These are phyloP conservation scores for Mystacides longicornis DNA, from an alignment of 2,888 invertebrate genomes.

Conservation along the genomic window DNA sequence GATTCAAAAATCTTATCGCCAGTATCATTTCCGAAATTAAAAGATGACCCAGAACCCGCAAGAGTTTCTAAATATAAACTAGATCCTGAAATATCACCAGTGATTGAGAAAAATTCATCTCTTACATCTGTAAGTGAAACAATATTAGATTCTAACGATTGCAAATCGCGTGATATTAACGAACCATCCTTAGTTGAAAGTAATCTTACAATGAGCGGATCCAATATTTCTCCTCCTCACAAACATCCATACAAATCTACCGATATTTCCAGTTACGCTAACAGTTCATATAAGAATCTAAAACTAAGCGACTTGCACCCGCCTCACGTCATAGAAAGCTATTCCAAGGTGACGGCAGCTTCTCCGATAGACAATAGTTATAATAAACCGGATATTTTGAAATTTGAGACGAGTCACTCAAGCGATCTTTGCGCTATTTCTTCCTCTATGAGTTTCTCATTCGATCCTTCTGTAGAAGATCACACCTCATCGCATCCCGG, in stretches of 20 bases:
- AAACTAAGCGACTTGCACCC: conserved; percentile 21
- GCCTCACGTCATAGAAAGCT: conserved; percentile 19
- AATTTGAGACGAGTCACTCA: conserved; percentile 41
- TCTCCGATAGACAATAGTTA: conserved; percentile 21
- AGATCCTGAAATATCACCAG: conserved; percentile 15
- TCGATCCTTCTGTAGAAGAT: conserved; percentile 44
- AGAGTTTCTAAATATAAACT: not conserved
- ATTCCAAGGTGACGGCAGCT: conserved; percentile 21
- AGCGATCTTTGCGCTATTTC: conserved; percentile 48
- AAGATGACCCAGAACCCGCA: not conserved
- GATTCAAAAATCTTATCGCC: not conserved
- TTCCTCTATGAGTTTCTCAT: conserved; percentile 48
- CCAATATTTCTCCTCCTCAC: conserved; percentile 21
- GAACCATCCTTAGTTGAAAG: conserved; percentile 24
- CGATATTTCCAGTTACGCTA: conserved; percentile 20
- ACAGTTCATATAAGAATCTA: conserved; percentile 19
- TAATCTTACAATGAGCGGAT: conserved; percentile 21
- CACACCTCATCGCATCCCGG: conserved; percentile 41
- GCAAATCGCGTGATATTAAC: conserved; percentile 16
- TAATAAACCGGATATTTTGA: conserved; percentile 17
- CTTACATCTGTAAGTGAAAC: conserved; percentile 22
- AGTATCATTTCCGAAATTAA: not conserved
- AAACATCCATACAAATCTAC: conserved; percentile 22
- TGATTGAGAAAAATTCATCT: conserved; percentile 21
- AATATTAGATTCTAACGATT: conserved; percentile 17